Conservation (phyloP, 2,888 invertebrate species). For the Aphidoletes aphidimyza region DNA sequence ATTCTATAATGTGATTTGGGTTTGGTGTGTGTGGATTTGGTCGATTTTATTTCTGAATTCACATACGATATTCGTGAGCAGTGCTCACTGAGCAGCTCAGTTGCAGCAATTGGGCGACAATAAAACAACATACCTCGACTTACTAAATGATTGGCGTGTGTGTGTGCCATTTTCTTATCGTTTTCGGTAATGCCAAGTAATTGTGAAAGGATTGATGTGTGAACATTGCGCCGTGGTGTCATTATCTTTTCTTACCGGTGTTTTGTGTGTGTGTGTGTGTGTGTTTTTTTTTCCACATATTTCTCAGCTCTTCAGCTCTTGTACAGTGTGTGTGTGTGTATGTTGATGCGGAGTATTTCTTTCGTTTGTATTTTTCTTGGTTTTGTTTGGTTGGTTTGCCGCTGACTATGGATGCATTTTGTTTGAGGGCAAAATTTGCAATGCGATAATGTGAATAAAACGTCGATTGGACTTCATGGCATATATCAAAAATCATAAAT, state of each 20-base stretch:
- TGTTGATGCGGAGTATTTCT: not conserved
- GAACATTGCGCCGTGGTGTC: not conserved
- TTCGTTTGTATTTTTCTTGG: not conserved
- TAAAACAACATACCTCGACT: too few species aligned
- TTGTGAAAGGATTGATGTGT: conserved; percentile 25
- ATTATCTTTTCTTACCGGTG: not conserved
- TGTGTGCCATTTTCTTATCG: not conserved
- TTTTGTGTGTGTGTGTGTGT: not conserved
- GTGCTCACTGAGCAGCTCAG: too few species aligned
- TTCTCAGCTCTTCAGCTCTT: too few species aligned
- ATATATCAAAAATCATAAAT: conserved; percentile 38
- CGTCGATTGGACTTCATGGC: conserved; percentile 15
- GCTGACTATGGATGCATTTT: not conserved
- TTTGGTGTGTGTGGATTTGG: too few species aligned
- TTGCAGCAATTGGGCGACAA: too few species aligned
- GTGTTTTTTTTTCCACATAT: not conserved
- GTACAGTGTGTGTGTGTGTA: too few species aligned
- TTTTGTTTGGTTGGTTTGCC: not conserved
- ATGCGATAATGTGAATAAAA: conserved; percentile 33
- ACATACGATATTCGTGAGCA: too few species aligned
- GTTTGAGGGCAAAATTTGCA: conserved; percentile 19
- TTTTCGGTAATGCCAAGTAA: not conserved
- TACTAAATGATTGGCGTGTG: too few species aligned
- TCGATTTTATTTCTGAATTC: too few species aligned
- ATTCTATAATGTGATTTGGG: too few species aligned